Evolutionary conservation across 2,888 invertebrate genomes (phyloP).

Genomic region (Mellilla xanthometata): DNA sequence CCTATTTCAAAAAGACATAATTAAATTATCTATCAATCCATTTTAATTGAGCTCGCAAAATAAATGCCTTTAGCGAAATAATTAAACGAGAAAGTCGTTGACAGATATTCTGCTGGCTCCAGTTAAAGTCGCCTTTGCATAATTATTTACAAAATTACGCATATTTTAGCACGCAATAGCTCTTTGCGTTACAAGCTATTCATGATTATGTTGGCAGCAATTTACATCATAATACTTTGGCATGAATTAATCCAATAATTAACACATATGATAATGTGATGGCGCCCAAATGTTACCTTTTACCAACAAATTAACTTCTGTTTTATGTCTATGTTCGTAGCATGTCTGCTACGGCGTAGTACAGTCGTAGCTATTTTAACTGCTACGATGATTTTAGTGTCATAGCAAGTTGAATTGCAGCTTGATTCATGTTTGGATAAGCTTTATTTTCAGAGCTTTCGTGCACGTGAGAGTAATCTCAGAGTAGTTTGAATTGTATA

Average conservation of each 20-base stretch:
- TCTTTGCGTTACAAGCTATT: constrained; percentile 26
- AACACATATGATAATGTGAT: constrained; percentile 46
- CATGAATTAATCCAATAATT: constrained; percentile 46
- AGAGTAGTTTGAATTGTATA: too few species aligned
- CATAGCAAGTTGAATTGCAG: not conserved
- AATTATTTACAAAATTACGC: constrained; percentile 24
- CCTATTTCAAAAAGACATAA: not conserved
- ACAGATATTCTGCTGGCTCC: constrained; percentile 2
- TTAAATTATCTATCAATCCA: constrained; percentile 1
- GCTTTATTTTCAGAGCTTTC: too few species aligned
- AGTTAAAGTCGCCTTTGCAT: constrained; percentile 7
- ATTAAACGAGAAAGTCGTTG: constrained; percentile 4
- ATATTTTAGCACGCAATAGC: constrained; percentile 19
- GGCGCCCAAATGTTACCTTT: constrained; percentile 38
- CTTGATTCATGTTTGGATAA: too few species aligned
- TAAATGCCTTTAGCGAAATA: not conserved
- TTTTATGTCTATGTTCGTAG: constrained; percentile 12
- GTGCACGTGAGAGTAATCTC: too few species aligned
- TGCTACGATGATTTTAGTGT: constrained; percentile 1
- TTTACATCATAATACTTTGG: constrained; percentile 34
- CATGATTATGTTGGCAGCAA: constrained; percentile 26
- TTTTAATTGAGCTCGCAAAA: constrained; percentile 8
- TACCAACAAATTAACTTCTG: constrained; percentile 10
- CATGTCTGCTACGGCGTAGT: constrained; percentile 4
- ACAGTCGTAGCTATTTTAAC: constrained; percentile 2